phyloP scores from a whole-genome alignment of 1,140 invertebrate species.

The Cyrtorhinus lividipennis region DNA sequence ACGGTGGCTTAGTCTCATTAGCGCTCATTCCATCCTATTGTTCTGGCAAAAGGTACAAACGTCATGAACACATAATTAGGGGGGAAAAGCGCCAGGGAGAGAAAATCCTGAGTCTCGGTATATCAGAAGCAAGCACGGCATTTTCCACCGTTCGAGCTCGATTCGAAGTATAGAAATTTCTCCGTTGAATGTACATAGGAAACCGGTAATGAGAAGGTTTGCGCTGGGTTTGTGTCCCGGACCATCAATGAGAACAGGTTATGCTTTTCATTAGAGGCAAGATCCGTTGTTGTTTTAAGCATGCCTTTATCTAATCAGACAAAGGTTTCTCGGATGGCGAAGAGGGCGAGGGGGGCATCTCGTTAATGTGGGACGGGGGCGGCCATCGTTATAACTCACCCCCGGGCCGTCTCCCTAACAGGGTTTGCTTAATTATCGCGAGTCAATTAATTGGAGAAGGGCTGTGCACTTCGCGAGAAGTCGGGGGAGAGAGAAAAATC shows the following conservation, averaged over 20 bases:
- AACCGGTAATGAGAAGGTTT: slow-evolving; percentile 9
- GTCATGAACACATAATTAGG: not conserved
- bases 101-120: no score
- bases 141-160: not conserved
- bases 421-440: slow-evolving; percentile 30
- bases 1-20: no score
- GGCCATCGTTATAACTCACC: slow-evolving; percentile 29
- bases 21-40: no score
- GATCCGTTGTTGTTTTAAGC: slow-evolving; percentile 34
- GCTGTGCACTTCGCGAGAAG: slow-evolving; percentile 1
- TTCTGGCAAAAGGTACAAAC: not conserved
- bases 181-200: no score
- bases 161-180: no score
- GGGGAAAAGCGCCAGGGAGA: not conserved
- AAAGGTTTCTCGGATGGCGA: slow-evolving; percentile 25
- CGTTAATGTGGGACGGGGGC: not conserved
- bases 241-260: slow-evolving; percentile 13
- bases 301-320: slow-evolving; percentile 33
- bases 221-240: not conserved
- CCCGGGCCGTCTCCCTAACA: slow-evolving; percentile 25
- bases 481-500: not conserved
- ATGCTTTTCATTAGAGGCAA: slow-evolving; percentile 30
- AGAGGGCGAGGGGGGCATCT: not conserved
- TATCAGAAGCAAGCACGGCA: not conserved
- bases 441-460: slow-evolving; percentile 30